Conservation (phyloP, 1,140 invertebrate species). For the Lepidurus arcticus region DNA sequence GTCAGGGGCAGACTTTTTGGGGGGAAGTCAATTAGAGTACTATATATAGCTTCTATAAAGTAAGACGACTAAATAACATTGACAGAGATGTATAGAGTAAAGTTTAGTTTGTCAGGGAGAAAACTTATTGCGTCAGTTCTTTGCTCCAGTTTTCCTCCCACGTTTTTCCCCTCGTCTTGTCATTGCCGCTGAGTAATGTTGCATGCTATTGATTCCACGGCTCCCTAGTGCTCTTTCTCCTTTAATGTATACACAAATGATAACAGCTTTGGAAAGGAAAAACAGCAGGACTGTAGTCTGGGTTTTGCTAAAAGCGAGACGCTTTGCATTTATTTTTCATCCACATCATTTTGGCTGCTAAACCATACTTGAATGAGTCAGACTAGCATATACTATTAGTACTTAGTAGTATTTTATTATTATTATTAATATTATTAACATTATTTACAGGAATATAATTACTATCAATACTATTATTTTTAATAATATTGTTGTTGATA, state of each 20-base stretch:
- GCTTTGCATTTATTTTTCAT: too few relatives aligned
- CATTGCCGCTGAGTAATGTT: conserved; percentile 32
- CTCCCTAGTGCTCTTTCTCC: background rate
- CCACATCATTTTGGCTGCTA: too few relatives aligned
- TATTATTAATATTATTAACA: too few relatives aligned
- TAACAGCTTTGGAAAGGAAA: background rate
- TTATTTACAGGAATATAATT: too few relatives aligned
- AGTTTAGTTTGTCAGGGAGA: background rate
- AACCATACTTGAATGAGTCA: too few relatives aligned
- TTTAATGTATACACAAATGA: background rate
- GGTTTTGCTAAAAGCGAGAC: too few relatives aligned
- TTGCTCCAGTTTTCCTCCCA: conserved; percentile 23
- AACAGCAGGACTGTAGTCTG: background rate
- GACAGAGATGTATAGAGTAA: background rate
- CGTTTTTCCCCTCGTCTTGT: conserved; percentile 37
- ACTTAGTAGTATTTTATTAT: too few relatives aligned
- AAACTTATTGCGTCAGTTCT: background rate
- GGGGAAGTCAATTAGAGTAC: background rate
- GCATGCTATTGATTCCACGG: conserved; percentile 28
- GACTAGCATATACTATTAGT: too few relatives aligned
- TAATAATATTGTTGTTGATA: too few relatives aligned
- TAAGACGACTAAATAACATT: background rate
- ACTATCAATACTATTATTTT: too few relatives aligned
- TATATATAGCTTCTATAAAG: background rate
- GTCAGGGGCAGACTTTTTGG: too few relatives aligned